Evolutionary conservation across 2,888 invertebrate species (phyloP).

Genomic region (Drosophila niveifrons): DNA sequence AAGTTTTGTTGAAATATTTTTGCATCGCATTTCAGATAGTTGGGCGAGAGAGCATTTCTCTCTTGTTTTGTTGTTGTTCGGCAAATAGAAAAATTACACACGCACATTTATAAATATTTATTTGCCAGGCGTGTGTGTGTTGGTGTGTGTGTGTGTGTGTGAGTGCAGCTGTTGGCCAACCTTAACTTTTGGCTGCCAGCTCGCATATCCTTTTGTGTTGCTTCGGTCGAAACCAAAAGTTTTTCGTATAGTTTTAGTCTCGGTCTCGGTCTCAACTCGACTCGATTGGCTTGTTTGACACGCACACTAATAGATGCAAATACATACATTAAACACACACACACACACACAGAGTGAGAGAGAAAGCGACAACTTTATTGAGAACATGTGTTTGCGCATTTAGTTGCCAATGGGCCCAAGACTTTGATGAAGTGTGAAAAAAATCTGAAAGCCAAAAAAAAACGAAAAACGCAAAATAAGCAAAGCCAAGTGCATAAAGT

Average conservation of each 20-base stretch:
- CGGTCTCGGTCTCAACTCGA: slow-evolving; percentile 31
- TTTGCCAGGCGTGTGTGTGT: slow-evolving; percentile 29
- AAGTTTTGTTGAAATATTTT: slow-evolving; percentile 30
- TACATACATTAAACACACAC: slow-evolving; percentile 54
- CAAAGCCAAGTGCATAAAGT: slow-evolving; percentile 19
- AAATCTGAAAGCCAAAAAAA: slow-evolving; percentile 26
- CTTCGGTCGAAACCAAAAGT: slow-evolving; percentile 59
- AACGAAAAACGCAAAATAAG: background rate
- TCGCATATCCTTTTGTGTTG: slow-evolving; percentile 28
- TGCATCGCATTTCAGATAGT: slow-evolving; percentile 32
- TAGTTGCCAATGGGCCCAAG: slow-evolving; percentile 60
- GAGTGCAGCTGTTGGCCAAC: slow-evolving; percentile 49
- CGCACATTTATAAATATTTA: slow-evolving; percentile 61
- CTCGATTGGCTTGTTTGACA: slow-evolving; percentile 48
- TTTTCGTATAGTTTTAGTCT: slow-evolving; percentile 68
- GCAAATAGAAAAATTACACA: slow-evolving; percentile 53
- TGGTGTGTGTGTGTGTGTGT: slow-evolving; percentile 12
- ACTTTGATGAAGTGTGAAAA: slow-evolving; percentile 71
- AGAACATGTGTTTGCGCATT: slow-evolving; percentile 76
- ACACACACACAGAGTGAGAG: slow-evolving; percentile 15
- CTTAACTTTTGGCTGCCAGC: slow-evolving; percentile 52
- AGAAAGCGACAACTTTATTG: slow-evolving; percentile 48
- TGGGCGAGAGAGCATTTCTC: background rate
- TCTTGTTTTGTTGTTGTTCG: slow-evolving; percentile 1
- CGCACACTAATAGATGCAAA: slow-evolving; percentile 72